Evolutionary conservation across 2,797 vertebrate genomes (phyloP).

Genomic region (Oceanodroma leucorhoa): DNA sequence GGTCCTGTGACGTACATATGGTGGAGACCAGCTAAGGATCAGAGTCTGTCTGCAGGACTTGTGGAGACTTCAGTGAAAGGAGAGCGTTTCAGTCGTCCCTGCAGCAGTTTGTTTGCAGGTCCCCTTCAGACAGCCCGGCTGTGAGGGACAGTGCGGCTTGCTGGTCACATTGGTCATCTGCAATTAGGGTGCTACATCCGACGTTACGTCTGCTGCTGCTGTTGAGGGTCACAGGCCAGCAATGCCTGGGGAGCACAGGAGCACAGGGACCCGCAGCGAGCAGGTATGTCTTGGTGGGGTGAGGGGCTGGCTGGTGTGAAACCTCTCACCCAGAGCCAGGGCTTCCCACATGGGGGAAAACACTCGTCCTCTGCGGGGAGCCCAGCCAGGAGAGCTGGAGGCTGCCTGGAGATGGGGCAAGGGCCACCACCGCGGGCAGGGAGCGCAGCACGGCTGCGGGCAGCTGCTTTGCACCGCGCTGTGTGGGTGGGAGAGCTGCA

Average conservation of each 20-base stretch:
- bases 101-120: not conserved
- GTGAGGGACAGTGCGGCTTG: not conserved
- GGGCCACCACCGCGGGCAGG: rapidly evolving
- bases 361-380: rapidly evolving
- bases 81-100: not conserved
- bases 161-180: not conserved
- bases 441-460: not conserved
- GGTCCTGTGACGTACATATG: rapidly evolving
- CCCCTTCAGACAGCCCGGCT: not conserved
- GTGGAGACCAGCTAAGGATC: not conserved
- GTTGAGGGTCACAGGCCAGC: not conserved
- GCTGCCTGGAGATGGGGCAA: not conserved
- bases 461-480: rapidly evolving
- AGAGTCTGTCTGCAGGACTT: not conserved
- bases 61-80: not conserved
- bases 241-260: not conserved
- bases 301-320: not conserved
- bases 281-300: not conserved
- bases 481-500: not conserved
- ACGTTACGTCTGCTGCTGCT: not conserved
- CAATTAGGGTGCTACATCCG: not conserved
- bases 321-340: rapidly evolving
- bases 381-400: not conserved
- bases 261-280: rapidly evolving
- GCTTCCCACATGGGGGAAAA: not conserved